Base-by-base conservation (phyloP, 2,113 vertebrate genomes). In the Poeciliopsis occidentalis region DNA sequence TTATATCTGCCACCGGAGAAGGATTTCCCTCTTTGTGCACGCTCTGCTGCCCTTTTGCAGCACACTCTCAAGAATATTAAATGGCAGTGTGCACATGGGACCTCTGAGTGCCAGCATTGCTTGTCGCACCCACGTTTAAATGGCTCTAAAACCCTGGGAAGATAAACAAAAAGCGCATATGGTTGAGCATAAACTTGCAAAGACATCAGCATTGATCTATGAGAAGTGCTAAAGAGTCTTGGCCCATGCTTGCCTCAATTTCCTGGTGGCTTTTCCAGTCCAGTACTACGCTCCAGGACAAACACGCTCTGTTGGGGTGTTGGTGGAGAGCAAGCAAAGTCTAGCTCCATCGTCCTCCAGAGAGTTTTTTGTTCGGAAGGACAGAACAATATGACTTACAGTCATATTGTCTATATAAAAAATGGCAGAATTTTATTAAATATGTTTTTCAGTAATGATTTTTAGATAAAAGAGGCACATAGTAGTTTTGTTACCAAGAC, bases 271-370 rank as follows among this genome's bases (percentile, higher is more conserved):
- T 71, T 26, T 47, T 65, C 78, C 73, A 67, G 71, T 78, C 67
- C 37, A 51, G 72, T 47, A 69, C 44, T 67, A 80, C 85, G 71
- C 71, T 78, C 74, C 74, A 76, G 80, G 89, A 82, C 76, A 81
- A 84, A 83, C 83, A 75, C 32, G 6, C 82, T 83, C 30, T 80
- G 85, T 84, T 80, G 80, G 71, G 78, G 60, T n/a, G 39, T 82
- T 61, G 76, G 44, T 47, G 17, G 44, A 19, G 44, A 47, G 44
- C 17, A 47, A 47, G 44, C 85, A 80, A 75, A 84, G 57, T 69
- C 3, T 34, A 75, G 80, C 79, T 83, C 71, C 51, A 57, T 31
- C 71, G 37, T 30, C 29, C 15, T 72, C 65, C 41, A 57, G 47
- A 71, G 69, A 62, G 76, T 86, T 47, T 82, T 47, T 60, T 34